phyloP scores from a whole-genome alignment of 2,888 invertebrate species.

The Colostygia pectinataria region DNA sequence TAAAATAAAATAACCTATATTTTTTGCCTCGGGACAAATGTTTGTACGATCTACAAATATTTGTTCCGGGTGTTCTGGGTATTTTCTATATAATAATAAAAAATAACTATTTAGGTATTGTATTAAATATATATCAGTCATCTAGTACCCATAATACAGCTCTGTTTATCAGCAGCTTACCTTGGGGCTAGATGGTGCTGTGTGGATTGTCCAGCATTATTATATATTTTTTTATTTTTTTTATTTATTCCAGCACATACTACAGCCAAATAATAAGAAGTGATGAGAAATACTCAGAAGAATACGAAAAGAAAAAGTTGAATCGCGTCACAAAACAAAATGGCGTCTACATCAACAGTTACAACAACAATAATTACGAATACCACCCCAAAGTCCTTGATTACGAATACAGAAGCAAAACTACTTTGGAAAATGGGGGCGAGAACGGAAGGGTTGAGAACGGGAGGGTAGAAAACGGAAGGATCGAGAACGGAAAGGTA shows the following conservation, averaged over 20 bases:
- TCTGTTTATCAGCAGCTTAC: too few relatives aligned
- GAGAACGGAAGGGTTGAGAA: constrained; percentile 10
- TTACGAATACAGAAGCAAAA: constrained; percentile 55
- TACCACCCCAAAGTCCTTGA: constrained; percentile 70
- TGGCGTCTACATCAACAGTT: constrained; percentile 76
- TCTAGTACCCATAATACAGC: too few relatives aligned
- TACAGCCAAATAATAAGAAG: constrained; percentile 72
- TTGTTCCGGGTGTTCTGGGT: too few relatives aligned
- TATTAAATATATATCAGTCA: too few relatives aligned
- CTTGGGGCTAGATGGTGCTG: too few relatives aligned
- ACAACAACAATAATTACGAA: constrained; percentile 65
- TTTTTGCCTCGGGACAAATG: too few relatives aligned
- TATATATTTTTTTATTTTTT: too few relatives aligned
- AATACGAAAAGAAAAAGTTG: constrained; percentile 60
- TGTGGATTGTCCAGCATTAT: too few relatives aligned
- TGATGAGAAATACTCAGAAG: constrained; percentile 69
- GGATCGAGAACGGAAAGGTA: constrained; percentile 31
- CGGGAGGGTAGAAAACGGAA: neutral
- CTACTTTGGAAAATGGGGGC: constrained; percentile 18
- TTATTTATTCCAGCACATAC: constrained; percentile 56
- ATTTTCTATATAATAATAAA: too few relatives aligned
- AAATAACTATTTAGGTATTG: too few relatives aligned
- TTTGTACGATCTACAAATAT: too few relatives aligned
- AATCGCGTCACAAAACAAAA: constrained; percentile 72
- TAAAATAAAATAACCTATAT: too few relatives aligned